Percentiles rank a stretch among this genome's conserved stretches.
Evolutionary conservation across 2,888 invertebrate species (phyloP).

Genomic region (Acanthosoma haemorrhoidale): DNA sequence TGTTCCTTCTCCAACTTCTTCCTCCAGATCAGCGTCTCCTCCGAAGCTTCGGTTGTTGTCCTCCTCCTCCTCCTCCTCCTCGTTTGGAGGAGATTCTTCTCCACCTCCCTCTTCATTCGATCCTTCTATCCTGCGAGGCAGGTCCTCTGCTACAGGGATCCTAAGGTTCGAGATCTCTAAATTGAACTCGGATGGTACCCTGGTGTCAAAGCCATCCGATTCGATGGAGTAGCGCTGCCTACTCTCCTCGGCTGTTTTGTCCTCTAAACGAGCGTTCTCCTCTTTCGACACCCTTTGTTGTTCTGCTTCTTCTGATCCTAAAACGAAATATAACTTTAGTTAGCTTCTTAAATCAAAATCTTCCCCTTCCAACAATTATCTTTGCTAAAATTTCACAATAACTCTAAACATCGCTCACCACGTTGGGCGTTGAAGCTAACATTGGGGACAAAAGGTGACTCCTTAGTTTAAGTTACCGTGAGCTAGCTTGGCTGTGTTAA

Average conservation of each 20-base stretch:
- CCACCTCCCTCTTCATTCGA: background rate
- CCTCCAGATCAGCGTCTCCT: background rate
- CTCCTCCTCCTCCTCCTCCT: background rate
- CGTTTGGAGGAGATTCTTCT: background rate
- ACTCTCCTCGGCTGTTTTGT: background rate
- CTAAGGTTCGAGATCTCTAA: background rate
- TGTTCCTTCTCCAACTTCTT: background rate
- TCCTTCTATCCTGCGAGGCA: background rate
- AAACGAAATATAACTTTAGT: too few relatives aligned
- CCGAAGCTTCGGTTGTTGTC: background rate
- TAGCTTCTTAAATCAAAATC: too few relatives aligned
- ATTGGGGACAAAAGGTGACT: too few relatives aligned
- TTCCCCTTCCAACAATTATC: too few relatives aligned
- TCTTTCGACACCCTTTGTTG: background rate
- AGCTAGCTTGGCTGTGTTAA: too few relatives aligned
- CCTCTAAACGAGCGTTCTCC: too few relatives aligned
- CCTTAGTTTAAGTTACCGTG: too few relatives aligned
- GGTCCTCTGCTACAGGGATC: background rate
- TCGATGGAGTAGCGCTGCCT: background rate
- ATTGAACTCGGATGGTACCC: constrained; percentile 1
- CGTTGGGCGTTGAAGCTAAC: too few relatives aligned
- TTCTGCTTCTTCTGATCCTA: background rate
- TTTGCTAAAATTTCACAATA: too few relatives aligned
- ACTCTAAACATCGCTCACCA: too few relatives aligned
- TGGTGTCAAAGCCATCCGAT: background rate